Evolutionary conservation across 2,113 vertebrate genomes (phyloP), one percentile per base, ranked within the genome.

Genomic region (Alethe diademata): DNA sequence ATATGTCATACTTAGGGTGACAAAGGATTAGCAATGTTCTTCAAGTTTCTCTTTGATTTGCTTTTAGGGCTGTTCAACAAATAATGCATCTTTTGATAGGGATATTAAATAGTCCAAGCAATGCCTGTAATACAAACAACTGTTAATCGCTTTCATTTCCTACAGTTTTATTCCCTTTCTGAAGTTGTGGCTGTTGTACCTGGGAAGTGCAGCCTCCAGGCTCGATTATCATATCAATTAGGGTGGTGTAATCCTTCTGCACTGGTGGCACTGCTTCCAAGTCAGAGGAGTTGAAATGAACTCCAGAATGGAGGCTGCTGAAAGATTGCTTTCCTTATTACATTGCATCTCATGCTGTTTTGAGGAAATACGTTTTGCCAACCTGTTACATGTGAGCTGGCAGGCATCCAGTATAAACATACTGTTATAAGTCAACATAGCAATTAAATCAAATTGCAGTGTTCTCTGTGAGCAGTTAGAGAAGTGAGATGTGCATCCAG

Each of bases 361-460:
- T 60, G 91, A 93, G 91, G 91, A 96, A 90, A 92, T 75, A 78
- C 65, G 15, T 90, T 90, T 87, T 81, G 87, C 58, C n/a, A 86
- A 93, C 93, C 86, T 95, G 92, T 97, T 97, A 92, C 90, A 78
- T 82, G 81, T 87, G 73, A 72, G 78, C 93, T 97, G 94, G 93
- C 95, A 95, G 78, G 58, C 93, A 94, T 93, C 93, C 95, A 95
- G 84, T 66, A 64, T 79, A 94, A 96, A 94, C 95, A 96, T 1
- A 89, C 76, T 90, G 90, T 86, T 97, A 61, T 61, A 96, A 97
- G 93, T 96, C 95, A 96, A 95, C 95, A 90, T 61, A 65, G 95
- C 88, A 95, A 97, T 97, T 96, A 97, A 94, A 94, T 95, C 92
- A 94, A 93, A 97, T 96, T 95, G 95, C 92, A 78, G 0, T 74